These are phyloP conservation scores for Hyppa rectilinea DNA, from an alignment of 2,888 invertebrate species.

Conservation along the genomic window DNA sequence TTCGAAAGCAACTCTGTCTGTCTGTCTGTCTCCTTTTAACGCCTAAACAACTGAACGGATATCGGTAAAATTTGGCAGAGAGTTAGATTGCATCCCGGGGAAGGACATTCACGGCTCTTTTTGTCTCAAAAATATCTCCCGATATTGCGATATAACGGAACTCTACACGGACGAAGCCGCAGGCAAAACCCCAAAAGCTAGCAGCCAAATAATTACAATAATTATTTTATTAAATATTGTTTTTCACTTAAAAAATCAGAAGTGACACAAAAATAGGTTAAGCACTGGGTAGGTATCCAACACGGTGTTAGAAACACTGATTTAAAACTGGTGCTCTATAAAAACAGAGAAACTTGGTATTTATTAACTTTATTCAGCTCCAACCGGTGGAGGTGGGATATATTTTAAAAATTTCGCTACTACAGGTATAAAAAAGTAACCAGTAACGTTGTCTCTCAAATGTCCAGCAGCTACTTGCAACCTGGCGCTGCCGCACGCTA, in stretches of 20 bases:
- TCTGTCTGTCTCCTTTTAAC: too few relatives aligned
- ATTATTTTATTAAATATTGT: background rate
- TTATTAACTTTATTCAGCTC: slow-evolving; percentile 21
- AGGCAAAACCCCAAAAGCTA: too few relatives aligned
- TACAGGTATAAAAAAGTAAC: slow-evolving; percentile 79
- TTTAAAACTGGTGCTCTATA: background rate
- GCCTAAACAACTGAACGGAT: too few relatives aligned
- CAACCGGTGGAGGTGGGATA: slow-evolving; percentile 21
- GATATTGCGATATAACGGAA: too few relatives aligned
- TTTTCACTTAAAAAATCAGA: background rate
- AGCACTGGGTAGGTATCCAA: background rate
- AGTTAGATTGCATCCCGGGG: too few relatives aligned
- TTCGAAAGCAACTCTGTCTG: too few relatives aligned
- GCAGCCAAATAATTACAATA: background rate
- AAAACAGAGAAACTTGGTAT: background rate
- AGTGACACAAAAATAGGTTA: background rate
- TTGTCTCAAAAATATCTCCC: too few relatives aligned
- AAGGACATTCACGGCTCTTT: too few relatives aligned
- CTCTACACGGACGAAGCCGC: too few relatives aligned
- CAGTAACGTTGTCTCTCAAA: slow-evolving; percentile 77
- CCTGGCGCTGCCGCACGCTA: slow-evolving; percentile 67
- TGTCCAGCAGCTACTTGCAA: slow-evolving; percentile 80
- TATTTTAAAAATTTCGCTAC: slow-evolving; percentile 76
- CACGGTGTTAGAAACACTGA: background rate
- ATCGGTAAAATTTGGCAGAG: too few relatives aligned